Base-by-base conservation (phyloP, 1,140 invertebrate genomes). In the Neodiprion lecontei region DNA sequence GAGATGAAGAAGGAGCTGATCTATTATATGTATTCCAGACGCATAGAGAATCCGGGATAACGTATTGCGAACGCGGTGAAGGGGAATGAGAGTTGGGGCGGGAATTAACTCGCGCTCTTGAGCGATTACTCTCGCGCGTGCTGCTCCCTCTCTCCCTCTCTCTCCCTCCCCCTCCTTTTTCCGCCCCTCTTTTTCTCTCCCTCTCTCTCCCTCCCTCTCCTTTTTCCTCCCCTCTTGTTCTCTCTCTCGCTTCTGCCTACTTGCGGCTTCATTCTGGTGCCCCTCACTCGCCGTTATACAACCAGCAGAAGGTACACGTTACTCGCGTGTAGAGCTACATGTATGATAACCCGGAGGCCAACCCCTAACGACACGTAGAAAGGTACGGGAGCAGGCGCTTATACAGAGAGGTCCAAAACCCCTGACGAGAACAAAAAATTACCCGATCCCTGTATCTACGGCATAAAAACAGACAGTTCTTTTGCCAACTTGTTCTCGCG, bases 51-150 rank as follows among this genome's bases (percentile, higher is more conserved):
- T 61, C 53, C 53, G 11, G 53, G 9, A 61, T 61, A 61, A 61
- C n/a, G 53, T 61, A 61, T 61, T 61, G 53, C 53, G 11, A 61
- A 61, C 53, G 53, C 53, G 53, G 53, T 61, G 53, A 61, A 61
- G 53, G 53, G 53, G 53, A 61, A 61, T 61, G 53, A 17, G 11
- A 17, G 11, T 61, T 61, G 71, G 53, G 50, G 48, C 12, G 14
- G 76, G 69, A 80, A 82, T 85, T 83, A 80, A 79, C 77, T 75
- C 80, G 73, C 74, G 76, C 78, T 77, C 76, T 81, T 81, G 82
- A 84, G 78, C 81, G 82, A 85, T 83, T 83, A 79, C 79, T 80
- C 70, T 72, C 74, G 74, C 80, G 82, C 80, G 80, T 83, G 84
- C 74, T 74, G 68, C 69, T 75, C 79, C 76, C 28, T 61, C 40